phyloP scores from a whole-genome alignment of 2,113 vertebrate genomes.

The Campylomormyrus numenius region DNA sequence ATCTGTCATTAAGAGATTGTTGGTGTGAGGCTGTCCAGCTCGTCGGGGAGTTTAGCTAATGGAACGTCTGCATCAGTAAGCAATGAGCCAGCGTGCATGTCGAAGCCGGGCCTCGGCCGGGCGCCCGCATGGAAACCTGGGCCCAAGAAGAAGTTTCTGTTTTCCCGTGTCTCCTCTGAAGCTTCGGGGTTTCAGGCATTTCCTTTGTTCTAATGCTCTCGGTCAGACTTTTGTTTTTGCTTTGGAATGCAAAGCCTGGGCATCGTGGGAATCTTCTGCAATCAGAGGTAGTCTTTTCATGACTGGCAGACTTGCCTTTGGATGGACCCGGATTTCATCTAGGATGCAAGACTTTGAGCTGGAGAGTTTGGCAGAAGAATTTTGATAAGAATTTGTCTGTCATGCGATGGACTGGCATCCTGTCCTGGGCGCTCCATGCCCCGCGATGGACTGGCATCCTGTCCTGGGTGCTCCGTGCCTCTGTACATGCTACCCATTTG shows the following conservation, averaged over 20 bases:
- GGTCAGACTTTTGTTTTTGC: not conserved
- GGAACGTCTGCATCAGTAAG: slow-evolving; percentile 34
- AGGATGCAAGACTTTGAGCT: not conserved
- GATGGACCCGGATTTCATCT: not conserved
- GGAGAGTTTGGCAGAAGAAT: not conserved
- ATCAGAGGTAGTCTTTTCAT: not conserved
- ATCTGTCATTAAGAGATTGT: slow-evolving; percentile 1
- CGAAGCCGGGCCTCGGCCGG: not conserved
- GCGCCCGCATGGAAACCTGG: not conserved
- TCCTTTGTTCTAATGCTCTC: not conserved
- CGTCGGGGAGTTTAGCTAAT: slow-evolving; percentile 33
- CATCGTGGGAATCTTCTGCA: not conserved
- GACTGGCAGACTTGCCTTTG: not conserved
- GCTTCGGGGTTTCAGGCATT: not conserved
- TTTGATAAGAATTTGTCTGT: not conserved
- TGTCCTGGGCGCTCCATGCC: no score
- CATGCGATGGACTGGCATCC: not conserved
- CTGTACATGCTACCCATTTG: not conserved
- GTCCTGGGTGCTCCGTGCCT: no score
- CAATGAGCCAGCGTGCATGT: slow-evolving; percentile 24
- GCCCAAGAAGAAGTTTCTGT: not conserved
- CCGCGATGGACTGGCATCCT: no score
- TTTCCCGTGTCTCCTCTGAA: not conserved
- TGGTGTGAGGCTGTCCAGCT: slow-evolving; percentile 10
- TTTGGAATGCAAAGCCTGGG: not conserved